phyloP scores from a whole-genome alignment of 2,888 invertebrate species.

The Acanthosepion pharaonis region DNA sequence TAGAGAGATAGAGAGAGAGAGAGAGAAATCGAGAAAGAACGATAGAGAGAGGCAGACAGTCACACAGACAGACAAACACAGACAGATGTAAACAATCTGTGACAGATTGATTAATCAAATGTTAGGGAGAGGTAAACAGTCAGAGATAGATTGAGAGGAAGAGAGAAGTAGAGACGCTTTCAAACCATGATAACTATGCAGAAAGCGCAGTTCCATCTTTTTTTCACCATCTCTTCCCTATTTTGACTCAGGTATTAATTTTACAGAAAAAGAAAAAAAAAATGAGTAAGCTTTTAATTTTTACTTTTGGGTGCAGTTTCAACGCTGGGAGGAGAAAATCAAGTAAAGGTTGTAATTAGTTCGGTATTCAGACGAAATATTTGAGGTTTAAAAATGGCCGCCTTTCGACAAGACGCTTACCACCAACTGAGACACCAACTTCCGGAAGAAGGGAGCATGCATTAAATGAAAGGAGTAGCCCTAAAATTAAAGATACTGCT shows the following conservation, averaged over 20 bases:
- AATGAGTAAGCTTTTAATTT: not conserved
- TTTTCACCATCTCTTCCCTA: not conserved
- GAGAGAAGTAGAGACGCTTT: not conserved
- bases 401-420: not conserved
- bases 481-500: not conserved
- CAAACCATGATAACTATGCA: not conserved
- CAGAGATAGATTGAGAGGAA: not conserved
- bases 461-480: not conserved
- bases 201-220: not conserved
- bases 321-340: not conserved
- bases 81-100: too few relatives aligned
- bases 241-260: not conserved
- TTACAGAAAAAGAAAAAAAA: not conserved
- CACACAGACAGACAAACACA: not conserved
- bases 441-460: too few relatives aligned
- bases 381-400: not conserved
- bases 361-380: conserved; percentile 33
- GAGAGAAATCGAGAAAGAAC: not conserved
- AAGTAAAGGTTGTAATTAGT: conserved; percentile 16
- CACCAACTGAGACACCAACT: not conserved
- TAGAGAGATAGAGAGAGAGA: not conserved
- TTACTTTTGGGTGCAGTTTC: not conserved
- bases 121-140: not conserved
- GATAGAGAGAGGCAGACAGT: not conserved
- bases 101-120: not conserved